Conservation (phyloP, 2,888 invertebrate genomes). For the Lottia gigantea region DNA sequence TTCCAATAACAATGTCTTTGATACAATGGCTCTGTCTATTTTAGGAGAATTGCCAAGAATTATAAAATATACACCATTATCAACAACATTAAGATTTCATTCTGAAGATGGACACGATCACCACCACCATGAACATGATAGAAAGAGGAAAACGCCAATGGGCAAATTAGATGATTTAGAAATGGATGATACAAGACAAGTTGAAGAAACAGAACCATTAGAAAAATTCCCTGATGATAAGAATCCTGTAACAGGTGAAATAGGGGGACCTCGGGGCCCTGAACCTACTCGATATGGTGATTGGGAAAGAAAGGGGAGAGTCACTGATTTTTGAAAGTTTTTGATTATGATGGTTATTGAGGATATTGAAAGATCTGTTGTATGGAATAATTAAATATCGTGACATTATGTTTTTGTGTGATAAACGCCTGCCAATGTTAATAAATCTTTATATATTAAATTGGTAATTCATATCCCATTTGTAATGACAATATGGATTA, state of each 20-base stretch:
- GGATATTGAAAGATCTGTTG: no score
- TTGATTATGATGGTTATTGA: no score
- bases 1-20: no score
- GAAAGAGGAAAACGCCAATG: conserved; percentile 73
- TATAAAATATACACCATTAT: no score
- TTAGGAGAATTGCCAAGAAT: no score
- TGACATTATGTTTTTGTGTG: no score
- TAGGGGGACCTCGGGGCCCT: conserved; percentile 94
- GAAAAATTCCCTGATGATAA: conserved; percentile 84
- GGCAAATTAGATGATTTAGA: conserved; percentile 81
- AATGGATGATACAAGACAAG: conserved; percentile 63
- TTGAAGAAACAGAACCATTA: conserved; percentile 83
- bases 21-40: no score
- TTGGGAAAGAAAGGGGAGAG: conserved; percentile 98
- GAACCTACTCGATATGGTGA: conserved; percentile 99
- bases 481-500: no score
- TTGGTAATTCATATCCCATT: no score
- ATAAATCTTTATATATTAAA: background rate
- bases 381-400: no score
- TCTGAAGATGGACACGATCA: background rate
- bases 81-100: no score
- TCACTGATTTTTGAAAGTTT: conserved; percentile 84
- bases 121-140: conserved; percentile 19
- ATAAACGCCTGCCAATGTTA: background rate
- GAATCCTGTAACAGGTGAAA: conserved; percentile 94